Base-by-base conservation (phyloP, 2,113 vertebrate species). In the Nothobranchius furzeri region DNA sequence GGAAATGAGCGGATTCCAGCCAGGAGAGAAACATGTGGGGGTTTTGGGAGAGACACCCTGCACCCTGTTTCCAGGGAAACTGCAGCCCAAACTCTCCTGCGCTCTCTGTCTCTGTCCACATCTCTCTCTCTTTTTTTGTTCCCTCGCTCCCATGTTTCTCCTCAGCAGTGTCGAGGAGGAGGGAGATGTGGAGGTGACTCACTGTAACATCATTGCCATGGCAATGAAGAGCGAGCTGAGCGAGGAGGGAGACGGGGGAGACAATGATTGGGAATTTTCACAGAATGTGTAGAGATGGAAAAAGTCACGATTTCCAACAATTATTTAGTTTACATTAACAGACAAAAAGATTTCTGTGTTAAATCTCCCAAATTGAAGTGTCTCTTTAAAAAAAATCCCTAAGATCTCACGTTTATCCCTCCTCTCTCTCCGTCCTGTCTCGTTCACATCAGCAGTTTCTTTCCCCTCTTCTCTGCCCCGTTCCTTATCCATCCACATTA, bases 51-150 rank as follows among this genome's bases (percentile, higher is more conserved):
- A 89, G 87, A 90, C 84, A 89, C 90, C 85, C 64, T 40, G 81
- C 68, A 83, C 82, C 86, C 90, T 88, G 90, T 91, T 91, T 89
- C 90, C 90, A 89, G 76, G 90, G 90, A 88, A 91, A 91, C 90
- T 70, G 88, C 77, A 62, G 67, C 66, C 64, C 58, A 55, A 57
- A 60, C 37, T 57, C 64, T 63, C 55, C 43, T 63, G 58, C 45
- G 71, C 45, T 72, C 50, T 46, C 55, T 68, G 35, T 63, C 46
- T 60, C 55, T 20, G 54, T 55, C 52, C 43, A 54, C 62, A 17
- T 64, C 56, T 74, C 64, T 60, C 8, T 68, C 37, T 72, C 83
- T 73, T 68, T 65, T 42, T 52, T 72, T 81, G 70, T 68, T 65
- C 46, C 10, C 68, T 60, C 69, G 0, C 67, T 81, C 77, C 76